Percentiles rank a stretch among this genome's conserved stretches.
phyloP scores from a whole-genome alignment of 2,888 invertebrate species.

The Patella depressa region DNA sequence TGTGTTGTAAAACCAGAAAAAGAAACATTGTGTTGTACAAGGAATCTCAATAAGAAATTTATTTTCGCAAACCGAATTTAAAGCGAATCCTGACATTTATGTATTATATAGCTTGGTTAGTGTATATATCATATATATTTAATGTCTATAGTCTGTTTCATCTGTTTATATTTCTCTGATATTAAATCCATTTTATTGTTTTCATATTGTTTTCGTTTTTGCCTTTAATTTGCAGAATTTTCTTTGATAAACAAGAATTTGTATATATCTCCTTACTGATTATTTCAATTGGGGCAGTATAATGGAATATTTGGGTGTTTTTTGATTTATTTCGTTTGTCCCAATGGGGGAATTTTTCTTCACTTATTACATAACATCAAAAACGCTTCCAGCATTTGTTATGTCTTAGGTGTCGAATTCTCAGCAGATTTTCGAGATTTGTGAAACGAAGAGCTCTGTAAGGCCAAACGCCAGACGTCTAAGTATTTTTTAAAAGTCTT shows the following conservation, averaged over 20 bases:
- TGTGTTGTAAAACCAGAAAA: too few relatives aligned
- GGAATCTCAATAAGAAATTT: too few relatives aligned
- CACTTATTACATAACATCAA: neutral
- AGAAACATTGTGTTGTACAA: too few relatives aligned
- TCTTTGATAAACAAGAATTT: neutral
- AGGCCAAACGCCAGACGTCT: neutral
- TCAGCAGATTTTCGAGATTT: conserved; percentile 1
- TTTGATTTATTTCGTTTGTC: neutral
- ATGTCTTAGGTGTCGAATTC: conserved; percentile 5
- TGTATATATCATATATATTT: too few relatives aligned
- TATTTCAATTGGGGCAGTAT: neutral
- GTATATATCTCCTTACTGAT: neutral
- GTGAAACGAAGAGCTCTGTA: neutral
- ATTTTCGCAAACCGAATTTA: too few relatives aligned
- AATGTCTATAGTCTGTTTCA: too few relatives aligned
- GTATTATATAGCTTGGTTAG: too few relatives aligned
- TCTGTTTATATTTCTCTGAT: too few relatives aligned
- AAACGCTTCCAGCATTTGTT: conserved; percentile 3
- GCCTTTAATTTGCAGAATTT: neutral
- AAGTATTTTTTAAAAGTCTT: conserved; percentile 3
- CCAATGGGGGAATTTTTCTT: neutral
- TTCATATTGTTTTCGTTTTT: too few relatives aligned
- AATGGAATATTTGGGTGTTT: neutral
- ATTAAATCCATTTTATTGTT: too few relatives aligned
- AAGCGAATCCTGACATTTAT: too few relatives aligned